Percentiles rank a stretch among this genome's conserved stretches.
Evolutionary conservation across 2,888 invertebrate species (phyloP).

Genomic region (Brenthis ino): DNA sequence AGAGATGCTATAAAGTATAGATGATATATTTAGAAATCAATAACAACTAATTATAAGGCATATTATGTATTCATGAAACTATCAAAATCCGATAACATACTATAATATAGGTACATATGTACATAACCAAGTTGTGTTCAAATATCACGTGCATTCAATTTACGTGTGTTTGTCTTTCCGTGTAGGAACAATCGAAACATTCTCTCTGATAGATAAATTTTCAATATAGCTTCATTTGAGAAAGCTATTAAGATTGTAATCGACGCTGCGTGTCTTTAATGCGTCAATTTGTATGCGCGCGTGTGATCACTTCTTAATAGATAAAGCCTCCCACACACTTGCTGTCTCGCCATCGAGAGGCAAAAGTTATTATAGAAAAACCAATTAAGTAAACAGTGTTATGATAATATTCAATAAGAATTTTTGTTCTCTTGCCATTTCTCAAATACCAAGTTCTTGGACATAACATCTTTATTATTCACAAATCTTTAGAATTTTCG

Average conservation of each 20-base stretch:
- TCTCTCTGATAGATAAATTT: conserved; percentile 49
- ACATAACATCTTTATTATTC: too few relatives aligned
- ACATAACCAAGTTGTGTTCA: not conserved
- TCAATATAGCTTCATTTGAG: conserved; percentile 67
- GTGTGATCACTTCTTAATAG: conserved; percentile 61
- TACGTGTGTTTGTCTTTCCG: conserved; percentile 2
- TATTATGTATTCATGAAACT: conserved; percentile 13
- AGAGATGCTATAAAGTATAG: not conserved
- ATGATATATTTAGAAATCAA: conserved; percentile 8
- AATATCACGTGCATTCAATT: not conserved
- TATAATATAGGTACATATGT: not conserved
- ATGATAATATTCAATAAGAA: not conserved
- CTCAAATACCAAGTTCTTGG: too few relatives aligned
- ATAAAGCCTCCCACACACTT: conserved; percentile 59
- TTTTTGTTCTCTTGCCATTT: too few relatives aligned
- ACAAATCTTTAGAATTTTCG: too few relatives aligned
- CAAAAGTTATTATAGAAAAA: conserved; percentile 3
- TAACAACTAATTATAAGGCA: conserved; percentile 20
- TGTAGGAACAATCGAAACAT: conserved; percentile 37
- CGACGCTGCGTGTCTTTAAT: conserved; percentile 58
- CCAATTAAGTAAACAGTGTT: not conserved
- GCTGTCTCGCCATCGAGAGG: conserved; percentile 23
- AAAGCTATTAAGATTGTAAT: conserved; percentile 65
- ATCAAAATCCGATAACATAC: not conserved
- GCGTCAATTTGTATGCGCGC: conserved; percentile 72